Conservation (phyloP, 2,888 invertebrate genomes). For the Pomacea canaliculata region DNA sequence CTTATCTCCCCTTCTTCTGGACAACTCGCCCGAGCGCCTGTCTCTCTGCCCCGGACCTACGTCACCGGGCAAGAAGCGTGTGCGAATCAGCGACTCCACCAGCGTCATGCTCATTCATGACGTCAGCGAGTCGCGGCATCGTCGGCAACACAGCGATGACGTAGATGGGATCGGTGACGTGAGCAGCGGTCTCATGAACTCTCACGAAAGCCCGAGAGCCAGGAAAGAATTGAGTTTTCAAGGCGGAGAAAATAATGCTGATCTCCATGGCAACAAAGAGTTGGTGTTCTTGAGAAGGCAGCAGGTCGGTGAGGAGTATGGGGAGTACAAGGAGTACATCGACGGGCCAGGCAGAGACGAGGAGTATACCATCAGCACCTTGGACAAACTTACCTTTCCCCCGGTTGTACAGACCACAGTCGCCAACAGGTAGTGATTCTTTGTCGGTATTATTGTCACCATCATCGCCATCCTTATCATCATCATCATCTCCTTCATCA, state of each 20-base stretch:
- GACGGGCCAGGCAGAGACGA: background rate
- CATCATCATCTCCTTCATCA: background rate
- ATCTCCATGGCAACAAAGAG: too few species aligned
- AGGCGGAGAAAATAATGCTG: background rate
- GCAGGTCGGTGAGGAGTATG: background rate
- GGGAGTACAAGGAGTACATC: background rate
- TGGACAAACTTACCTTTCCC: slow-evolving; percentile 6
- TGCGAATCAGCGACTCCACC: slow-evolving; percentile 23
- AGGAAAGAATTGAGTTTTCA: background rate
- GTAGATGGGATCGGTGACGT: background rate
- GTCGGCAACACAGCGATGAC: background rate
- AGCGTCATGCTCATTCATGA: slow-evolving; percentile 20
- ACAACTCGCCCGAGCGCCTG: background rate
- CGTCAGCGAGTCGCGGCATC: background rate
- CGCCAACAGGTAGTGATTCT: slow-evolving; percentile 5
- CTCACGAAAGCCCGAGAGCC: background rate
- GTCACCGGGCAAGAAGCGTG: slow-evolving; percentile 23
- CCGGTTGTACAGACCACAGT: background rate
- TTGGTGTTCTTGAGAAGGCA: background rate
- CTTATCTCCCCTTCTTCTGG: background rate
- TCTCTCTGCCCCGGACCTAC: slow-evolving; percentile 3
- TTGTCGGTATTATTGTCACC: background rate
- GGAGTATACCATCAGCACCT: slow-evolving; percentile 5
- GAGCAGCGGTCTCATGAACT: background rate
- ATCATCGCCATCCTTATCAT: background rate